phyloP scores from a whole-genome alignment of 2,888 invertebrate genomes.

The Ecliptopera silaceata region DNA sequence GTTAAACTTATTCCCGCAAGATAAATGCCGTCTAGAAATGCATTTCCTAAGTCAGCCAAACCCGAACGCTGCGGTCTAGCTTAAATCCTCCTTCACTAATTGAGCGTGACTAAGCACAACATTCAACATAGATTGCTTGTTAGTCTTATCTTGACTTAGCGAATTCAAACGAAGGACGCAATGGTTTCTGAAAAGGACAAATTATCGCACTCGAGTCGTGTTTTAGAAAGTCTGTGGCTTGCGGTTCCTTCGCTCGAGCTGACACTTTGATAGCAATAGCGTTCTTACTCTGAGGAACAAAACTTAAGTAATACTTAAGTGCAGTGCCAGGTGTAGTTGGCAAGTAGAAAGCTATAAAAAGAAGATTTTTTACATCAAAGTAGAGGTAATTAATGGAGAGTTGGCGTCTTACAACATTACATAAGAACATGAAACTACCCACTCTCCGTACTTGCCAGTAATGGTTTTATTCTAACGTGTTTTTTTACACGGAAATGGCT shows the following conservation, averaged over 20 bases:
- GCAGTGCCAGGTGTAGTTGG: conserved; percentile 9
- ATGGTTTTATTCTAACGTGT: too few relatives aligned
- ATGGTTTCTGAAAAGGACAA: conserved; percentile 26
- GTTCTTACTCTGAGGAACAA: conserved; percentile 8
- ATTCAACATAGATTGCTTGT: conserved; percentile 29
- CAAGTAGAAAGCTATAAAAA: conserved; percentile 12
- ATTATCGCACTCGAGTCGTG: conserved; percentile 16
- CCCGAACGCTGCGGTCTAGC: conserved; percentile 29
- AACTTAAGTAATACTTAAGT: conserved; percentile 9
- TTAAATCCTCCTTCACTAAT: conserved; percentile 27
- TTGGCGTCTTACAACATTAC: background rate
- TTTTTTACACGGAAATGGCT: too few relatives aligned
- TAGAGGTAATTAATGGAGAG: background rate
- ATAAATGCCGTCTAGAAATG: conserved; percentile 33
- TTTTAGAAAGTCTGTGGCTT: conserved; percentile 14
- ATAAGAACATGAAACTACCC: too few relatives aligned
- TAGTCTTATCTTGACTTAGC: conserved; percentile 4
- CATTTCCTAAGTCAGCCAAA: conserved; percentile 28
- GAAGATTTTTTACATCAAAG: too few relatives aligned
- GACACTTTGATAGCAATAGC: conserved; percentile 22
- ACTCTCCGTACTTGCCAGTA: too few relatives aligned
- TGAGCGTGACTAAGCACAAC: conserved; percentile 24
- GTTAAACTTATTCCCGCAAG: conserved; percentile 17
- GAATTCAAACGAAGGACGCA: conserved; percentile 25
- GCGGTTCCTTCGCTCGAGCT: conserved; percentile 13